Evolutionary conservation across 2,888 invertebrate genomes (phyloP), one percentile per base, ranked within the genome.

Genomic region (Amphipoea oculea): DNA sequence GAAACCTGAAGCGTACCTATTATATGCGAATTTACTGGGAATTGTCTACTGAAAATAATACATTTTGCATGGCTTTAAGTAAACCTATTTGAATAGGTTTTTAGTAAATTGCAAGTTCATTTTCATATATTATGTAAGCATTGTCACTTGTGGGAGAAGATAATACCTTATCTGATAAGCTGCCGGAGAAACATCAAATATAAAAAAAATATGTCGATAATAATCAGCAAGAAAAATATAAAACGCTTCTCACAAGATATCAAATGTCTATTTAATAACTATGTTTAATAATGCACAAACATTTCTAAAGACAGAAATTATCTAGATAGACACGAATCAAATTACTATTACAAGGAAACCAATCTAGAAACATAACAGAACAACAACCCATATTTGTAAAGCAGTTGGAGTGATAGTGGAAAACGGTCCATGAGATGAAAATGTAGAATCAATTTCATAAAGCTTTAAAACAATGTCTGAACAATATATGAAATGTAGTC

Each of bases 401-500:
- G 29, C 17, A 60, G 48, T 57, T 45, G 4, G 40, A 89, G 89
- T 88, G 88, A 85, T 87, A 91, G 82, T 82, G 88, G 93, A 88
- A 92, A 94, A 91, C 93, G 92, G 89, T 88, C 92, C 94, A 93
- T 94, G 95, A 95, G 95, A 95, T 95, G 95, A 95, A 94, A 94
- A 94, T 93, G 92, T 92, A 29, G 36, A 14, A 40, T 36, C 4
- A 12, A 73, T 9, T 40, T 48, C 0, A 0, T 12, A 63, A 9
- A 23, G 14, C 29, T 12, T 20, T 20, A 72, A 29, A 42, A 63
- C 11, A 72, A 63, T 20, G 3, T 29, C 17, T 23, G 0, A 40
- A 20, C 36, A 73, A 4, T 4, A 20, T 60, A 12, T 14, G n/a
- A 62, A 76, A 75, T 48, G 2, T 23, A 23, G 11, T 45, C 11